A percentile compares a stretch with the other conserved stretches of the same genome.
phyloP scores from a whole-genome alignment of 2,797 vertebrate species.

The Labeo calbasu region DNA sequence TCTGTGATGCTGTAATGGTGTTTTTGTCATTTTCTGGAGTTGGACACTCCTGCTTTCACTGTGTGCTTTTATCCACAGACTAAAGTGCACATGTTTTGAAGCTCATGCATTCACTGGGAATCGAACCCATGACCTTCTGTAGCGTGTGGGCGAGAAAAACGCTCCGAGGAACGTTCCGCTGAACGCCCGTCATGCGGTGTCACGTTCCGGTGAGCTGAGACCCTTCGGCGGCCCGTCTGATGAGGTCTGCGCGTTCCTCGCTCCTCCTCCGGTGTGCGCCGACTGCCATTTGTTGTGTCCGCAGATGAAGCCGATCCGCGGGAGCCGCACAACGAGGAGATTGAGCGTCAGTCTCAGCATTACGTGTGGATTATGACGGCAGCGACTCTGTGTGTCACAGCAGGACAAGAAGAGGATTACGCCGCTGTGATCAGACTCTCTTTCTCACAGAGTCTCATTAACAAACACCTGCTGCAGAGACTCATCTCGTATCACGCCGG shows the following conservation, averaged over 20 bases:
- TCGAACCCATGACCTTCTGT: too few relatives aligned
- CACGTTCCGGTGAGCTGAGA: too few relatives aligned
- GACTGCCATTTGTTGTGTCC: too few relatives aligned
- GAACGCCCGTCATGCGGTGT: too few relatives aligned
- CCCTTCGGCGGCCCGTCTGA: too few relatives aligned
- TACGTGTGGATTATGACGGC: neutral
- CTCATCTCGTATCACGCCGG: neutral
- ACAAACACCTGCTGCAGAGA: constrained; percentile 5
- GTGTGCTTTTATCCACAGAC: neutral
- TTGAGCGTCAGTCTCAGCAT: neutral
- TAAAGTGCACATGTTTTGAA: too few relatives aligned
- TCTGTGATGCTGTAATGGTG: neutral
- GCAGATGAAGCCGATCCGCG: neutral
- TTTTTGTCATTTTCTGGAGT: neutral
- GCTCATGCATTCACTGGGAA: too few relatives aligned
- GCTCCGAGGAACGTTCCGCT: too few relatives aligned
- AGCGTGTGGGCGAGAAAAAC: too few relatives aligned
- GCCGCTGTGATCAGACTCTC: neutral
- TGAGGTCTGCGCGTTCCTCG: too few relatives aligned
- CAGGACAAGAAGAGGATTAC: neutral
- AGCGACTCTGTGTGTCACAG: neutral
- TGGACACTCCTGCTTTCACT: neutral
- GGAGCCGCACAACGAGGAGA: neutral
- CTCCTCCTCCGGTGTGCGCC: too few relatives aligned
- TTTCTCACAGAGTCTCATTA: constrained; percentile 6